Conservation (phyloP, 2,888 invertebrate genomes). For the Mythimna loreyi region DNA sequence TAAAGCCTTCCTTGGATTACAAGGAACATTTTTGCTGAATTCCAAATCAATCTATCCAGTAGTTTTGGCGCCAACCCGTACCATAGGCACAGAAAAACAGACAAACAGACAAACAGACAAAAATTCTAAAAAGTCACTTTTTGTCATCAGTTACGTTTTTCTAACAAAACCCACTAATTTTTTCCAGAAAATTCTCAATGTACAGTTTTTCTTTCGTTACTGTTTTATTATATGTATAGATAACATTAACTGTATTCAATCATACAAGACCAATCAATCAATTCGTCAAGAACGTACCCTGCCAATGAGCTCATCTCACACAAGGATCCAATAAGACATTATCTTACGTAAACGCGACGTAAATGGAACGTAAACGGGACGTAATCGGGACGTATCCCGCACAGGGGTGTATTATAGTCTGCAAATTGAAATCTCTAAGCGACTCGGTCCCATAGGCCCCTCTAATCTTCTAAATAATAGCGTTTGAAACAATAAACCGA, state of each 20-base stretch:
- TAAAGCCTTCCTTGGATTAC: too few species aligned
- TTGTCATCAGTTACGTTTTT: too few species aligned
- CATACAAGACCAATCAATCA: slow-evolving; percentile 12
- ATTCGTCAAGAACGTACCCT: slow-evolving; percentile 25
- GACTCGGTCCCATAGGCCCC: slow-evolving; percentile 67
- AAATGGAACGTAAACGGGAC: slow-evolving; percentile 57
- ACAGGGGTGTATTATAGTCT: slow-evolving; percentile 72
- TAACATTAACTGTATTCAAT: not conserved
- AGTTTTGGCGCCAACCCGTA: too few species aligned
- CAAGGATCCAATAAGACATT: slow-evolving; percentile 50
- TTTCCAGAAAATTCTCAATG: too few species aligned
- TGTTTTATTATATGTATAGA: too few species aligned
- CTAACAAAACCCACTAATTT: too few species aligned
- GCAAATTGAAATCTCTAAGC: slow-evolving; percentile 81
- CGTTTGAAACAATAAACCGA: slow-evolving; percentile 83
- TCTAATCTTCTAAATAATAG: slow-evolving; percentile 84
- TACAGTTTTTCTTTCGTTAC: too few species aligned
- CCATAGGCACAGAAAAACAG: too few species aligned
- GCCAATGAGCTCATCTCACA: slow-evolving; percentile 9
- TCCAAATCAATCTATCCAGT: too few species aligned
- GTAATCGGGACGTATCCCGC: slow-evolving; percentile 64
- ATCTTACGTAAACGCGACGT: slow-evolving; percentile 47
- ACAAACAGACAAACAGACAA: too few species aligned
- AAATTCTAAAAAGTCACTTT: too few species aligned
- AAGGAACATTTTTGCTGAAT: too few species aligned